These are phyloP conservation scores for Glaucopsyche alexis DNA, from an alignment of 2,888 invertebrate species.

Conservation along the genomic window DNA sequence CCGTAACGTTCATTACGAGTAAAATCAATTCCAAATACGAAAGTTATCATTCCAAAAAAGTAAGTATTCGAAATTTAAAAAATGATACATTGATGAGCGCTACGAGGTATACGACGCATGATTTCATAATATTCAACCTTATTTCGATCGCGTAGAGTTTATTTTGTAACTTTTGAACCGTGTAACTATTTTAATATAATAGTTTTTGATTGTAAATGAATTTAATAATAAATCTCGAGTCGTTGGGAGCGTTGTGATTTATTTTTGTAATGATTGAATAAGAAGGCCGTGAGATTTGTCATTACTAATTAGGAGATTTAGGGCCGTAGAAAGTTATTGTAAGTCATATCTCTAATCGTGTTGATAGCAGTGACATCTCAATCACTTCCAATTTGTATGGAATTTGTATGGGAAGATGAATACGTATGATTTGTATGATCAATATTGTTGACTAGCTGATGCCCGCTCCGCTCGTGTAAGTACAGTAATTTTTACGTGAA, in stretches of 20 bases:
- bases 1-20: conserved; percentile 37
- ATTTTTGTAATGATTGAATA: conserved; percentile 15
- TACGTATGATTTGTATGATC: not conserved
- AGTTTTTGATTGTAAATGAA: conserved; percentile 16
- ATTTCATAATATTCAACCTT: conserved; percentile 7
- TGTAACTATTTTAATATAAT: conserved; percentile 19
- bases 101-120: not conserved
- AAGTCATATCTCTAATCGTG: conserved; percentile 1
- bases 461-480: too few species aligned
- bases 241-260: not conserved
- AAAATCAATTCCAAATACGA: conserved; percentile 41
- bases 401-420: conserved; percentile 7
- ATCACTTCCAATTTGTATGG: conserved; percentile 17
- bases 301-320: conserved; percentile 13
- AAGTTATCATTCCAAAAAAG: conserved; percentile 38
- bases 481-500: too few species aligned
- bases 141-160: not conserved
- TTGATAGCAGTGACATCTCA: conserved; percentile 3
- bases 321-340: conserved; percentile 6
- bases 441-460: not conserved
- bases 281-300: conserved; percentile 13
- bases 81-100: conserved; percentile 30
- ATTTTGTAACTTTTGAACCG: not conserved
- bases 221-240: not conserved
- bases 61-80: conserved; percentile 19